Evolutionary conservation across 64 coral and sea anemone species (phyloP).

Genomic region (Dendronephthya gigantea): DNA sequence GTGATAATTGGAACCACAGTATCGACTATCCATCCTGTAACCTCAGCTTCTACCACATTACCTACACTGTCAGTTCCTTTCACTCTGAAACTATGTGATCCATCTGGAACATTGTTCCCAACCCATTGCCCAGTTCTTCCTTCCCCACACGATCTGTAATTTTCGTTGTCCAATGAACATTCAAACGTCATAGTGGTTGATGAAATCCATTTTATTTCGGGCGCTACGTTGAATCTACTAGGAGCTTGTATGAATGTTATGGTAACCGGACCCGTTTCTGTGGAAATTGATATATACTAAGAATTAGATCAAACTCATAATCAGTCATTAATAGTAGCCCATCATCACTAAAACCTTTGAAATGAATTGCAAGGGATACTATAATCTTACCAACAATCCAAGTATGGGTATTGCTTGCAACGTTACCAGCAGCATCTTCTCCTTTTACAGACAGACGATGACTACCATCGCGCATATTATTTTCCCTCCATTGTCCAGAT

Average conservation of each 20-base stretch:
- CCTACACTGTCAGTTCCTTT: not conserved
- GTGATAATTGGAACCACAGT: not conserved
- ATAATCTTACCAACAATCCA: not conserved
- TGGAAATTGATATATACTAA: no score
- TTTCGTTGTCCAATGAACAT: not conserved
- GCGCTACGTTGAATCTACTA: no score
- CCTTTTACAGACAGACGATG: not conserved
- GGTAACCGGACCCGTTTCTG: no score
- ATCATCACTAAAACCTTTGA: no score
- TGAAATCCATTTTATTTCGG: not conserved
- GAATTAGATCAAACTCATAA: no score
- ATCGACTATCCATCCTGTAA: not conserved
- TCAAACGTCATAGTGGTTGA: not conserved
- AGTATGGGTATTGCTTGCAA: not conserved
- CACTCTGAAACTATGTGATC: not conserved
- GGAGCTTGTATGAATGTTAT: no score
- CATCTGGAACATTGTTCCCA: not conserved
- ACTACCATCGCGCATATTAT: not conserved
- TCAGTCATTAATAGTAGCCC: no score
- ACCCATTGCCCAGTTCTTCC: not conserved
- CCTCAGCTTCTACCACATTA: not conserved
- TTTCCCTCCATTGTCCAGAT: not conserved
- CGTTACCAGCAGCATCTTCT: not conserved
- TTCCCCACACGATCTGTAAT: not conserved
- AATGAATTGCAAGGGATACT: not conserved